phyloP scores from a whole-genome alignment of 2,888 invertebrate species.

The Conops quadrifasciatus region DNA sequence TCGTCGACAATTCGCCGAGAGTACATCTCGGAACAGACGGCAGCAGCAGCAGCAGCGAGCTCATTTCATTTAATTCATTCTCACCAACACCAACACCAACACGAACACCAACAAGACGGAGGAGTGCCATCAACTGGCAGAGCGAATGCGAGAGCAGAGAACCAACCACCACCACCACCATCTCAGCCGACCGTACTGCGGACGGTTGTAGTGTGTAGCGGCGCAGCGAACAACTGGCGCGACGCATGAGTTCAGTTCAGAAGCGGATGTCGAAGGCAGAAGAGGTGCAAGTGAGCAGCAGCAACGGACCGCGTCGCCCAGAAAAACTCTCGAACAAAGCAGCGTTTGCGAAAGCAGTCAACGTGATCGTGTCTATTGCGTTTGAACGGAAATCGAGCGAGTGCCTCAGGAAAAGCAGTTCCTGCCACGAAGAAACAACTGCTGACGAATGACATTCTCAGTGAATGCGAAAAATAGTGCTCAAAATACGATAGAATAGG shows the following conservation, averaged over 20 bases:
- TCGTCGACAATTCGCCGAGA: no score
- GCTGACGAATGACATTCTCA: neutral
- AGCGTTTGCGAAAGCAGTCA: neutral
- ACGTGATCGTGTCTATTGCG: conserved; percentile 11
- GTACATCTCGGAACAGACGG: no score
- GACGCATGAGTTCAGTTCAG: conserved; percentile 56
- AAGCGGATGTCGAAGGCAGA: conserved; percentile 60
- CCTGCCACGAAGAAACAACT: no score
- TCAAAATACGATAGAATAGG: neutral
- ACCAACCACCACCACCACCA: conserved; percentile 31
- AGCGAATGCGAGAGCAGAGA: conserved; percentile 43
- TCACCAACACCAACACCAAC: conserved; percentile 24
- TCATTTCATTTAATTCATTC: conserved; percentile 38
- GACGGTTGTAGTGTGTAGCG: conserved; percentile 28
- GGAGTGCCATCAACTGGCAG: neutral
- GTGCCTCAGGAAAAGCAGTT: conserved; percentile 6
- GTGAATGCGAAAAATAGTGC: neutral
- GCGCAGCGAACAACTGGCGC: conserved; percentile 52
- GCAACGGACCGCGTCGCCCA: conserved; percentile 40
- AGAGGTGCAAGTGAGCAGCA: conserved; percentile 48
- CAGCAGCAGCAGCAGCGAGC: conserved; percentile 5
- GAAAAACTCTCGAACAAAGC: conserved; percentile 10
- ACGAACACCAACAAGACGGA: no score
- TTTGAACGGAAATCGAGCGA: conserved; percentile 17
- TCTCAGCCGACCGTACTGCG: neutral